Base-by-base conservation (phyloP, 2,113 vertebrate species). In the Mus pahari region DNA sequence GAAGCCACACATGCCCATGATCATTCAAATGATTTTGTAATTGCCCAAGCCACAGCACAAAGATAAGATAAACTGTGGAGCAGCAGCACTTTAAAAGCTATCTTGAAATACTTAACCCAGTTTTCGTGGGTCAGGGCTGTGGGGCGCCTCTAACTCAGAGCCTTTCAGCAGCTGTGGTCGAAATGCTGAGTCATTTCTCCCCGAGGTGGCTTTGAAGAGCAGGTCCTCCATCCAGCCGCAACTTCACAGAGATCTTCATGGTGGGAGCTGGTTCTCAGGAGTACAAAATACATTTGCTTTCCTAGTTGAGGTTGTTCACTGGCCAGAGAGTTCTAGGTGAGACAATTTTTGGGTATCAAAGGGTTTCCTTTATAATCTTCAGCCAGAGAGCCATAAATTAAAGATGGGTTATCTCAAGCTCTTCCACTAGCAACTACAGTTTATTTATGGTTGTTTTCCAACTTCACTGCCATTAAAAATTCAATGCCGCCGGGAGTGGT, bases 201-300 rank as follows among this genome's bases (percentile, higher is more conserved):
- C 16, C 58, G 45, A 64, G 45, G 82, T 66, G 45, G 42, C 62
- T 39, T 20, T 16, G 86, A 66, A 77, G 48, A 66, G 20, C 24
- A 62, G 50, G 48, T 45, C 62, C 42, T 87, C 73, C n/a, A 60
- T 9, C 20, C 33, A 91, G 45, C 11, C 86, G 62, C 36, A 68
- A 77, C 17, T 89, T 93, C 89, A 84, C 3, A 93, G 50, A 73
- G 89, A 90, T 86, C 71, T n/a, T 55, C 36, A 87, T 48, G 5
- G 89, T 95, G 86, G 48, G 31, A 24, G 24, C 42, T 62, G 42
- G n/a, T 28, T 83, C 33, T 82, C 64, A 94, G 74, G 28, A 91
- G 66, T 55, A 93, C 20, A 86, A 74, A 90, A 24, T 82, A n/a
- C 33, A 16, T 64, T 86, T 82, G 90, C 58, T 60, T 83, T 94